Base-by-base conservation (phyloP, 2,888 invertebrate species). In the Dryococelus australis region DNA sequence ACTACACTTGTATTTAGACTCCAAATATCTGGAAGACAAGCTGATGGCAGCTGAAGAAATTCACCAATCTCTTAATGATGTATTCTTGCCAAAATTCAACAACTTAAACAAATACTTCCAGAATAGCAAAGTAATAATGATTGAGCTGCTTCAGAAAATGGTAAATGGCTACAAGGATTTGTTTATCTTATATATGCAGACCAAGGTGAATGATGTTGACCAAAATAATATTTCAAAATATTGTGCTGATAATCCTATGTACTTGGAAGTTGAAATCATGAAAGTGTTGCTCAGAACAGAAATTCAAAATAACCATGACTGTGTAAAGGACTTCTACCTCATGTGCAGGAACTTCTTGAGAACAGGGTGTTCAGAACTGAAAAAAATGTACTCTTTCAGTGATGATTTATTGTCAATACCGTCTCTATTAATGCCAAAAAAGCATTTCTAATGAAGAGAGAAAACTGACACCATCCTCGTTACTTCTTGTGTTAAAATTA, bases 91-190 rank as follows among this genome's bases (percentile, higher is more conserved):
- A 26, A 88, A 88, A 79, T 86, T 89, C 78, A 85, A 85, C 28
- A 87, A 86, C 43, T 78, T 88, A 20, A 89, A 89, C 43, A 80
- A 89, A 80, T 87, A 86, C 84, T 89, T 89, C 78, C 89, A 89
- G 79, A 87, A 87, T 84, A 88, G 88, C 27, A 87, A 85, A 79
- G 89, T 89, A 28, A 86, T 89, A 16, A 86, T 88, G 16, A 89
- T 88, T 80, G 43, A 47, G 43, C 47, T 88, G 12, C 47, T 5
- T 47, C 47, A 47, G 47, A 88, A 86, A 53, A 89, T 89, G 87
- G 28, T 81, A 83, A 83, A 84, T 16, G 35, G 87, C n/a, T 88
- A 87, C 47, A 80, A 78, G 26, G 88, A 89, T 27, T 85, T 89
- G 47, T 16, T 6, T 47, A 0, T 47, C 5, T 47, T 3, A 3